Percentiles rank a stretch among this genome's conserved stretches.
Conservation (phyloP, 1,140 invertebrate species). For the Aleiodes sp. region DNA sequence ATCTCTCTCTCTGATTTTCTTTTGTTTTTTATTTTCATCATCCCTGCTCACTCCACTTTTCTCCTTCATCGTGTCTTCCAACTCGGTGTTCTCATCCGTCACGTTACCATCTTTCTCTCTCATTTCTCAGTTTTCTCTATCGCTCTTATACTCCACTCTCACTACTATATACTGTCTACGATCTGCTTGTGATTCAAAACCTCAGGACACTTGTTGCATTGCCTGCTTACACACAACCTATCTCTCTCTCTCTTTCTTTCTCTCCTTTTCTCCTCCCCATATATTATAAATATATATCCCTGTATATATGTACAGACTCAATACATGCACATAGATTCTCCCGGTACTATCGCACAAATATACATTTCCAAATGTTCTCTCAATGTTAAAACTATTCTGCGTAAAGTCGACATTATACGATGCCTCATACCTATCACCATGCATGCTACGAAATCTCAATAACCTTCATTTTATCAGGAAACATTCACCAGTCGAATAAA, state of each 20-base stretch:
- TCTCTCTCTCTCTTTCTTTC: conserved; percentile 37
- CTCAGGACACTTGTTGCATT: conserved; percentile 68
- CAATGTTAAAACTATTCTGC: conserved; percentile 49
- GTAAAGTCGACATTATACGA: conserved; percentile 52
- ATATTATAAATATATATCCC: conserved; percentile 37
- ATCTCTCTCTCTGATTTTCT: conserved; percentile 25
- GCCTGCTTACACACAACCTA: conserved; percentile 56
- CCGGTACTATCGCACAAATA: conserved; percentile 24
- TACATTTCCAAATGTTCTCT: conserved; percentile 40
- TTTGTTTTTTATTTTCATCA: conserved; percentile 20
- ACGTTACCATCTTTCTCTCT: conserved; percentile 38
- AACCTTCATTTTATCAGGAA: background rate
- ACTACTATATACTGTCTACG: conserved; percentile 47
- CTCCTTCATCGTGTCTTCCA: conserved; percentile 32
- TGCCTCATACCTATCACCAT: conserved; percentile 48
- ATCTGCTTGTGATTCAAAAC: conserved; percentile 68
- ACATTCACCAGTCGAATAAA: background rate
- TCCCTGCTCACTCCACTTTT: conserved; percentile 28
- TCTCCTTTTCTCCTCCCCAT: too few relatives aligned
- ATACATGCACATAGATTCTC: conserved; percentile 21
- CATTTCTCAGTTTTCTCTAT: conserved; percentile 40
- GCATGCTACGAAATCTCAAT: conserved; percentile 35
- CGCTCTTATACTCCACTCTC: conserved; percentile 43
- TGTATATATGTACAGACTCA: conserved; percentile 14
- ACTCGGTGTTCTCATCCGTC: conserved; percentile 36